Base-by-base conservation (phyloP, 2,113 vertebrate genomes). In the Hiodon tergisus region DNA sequence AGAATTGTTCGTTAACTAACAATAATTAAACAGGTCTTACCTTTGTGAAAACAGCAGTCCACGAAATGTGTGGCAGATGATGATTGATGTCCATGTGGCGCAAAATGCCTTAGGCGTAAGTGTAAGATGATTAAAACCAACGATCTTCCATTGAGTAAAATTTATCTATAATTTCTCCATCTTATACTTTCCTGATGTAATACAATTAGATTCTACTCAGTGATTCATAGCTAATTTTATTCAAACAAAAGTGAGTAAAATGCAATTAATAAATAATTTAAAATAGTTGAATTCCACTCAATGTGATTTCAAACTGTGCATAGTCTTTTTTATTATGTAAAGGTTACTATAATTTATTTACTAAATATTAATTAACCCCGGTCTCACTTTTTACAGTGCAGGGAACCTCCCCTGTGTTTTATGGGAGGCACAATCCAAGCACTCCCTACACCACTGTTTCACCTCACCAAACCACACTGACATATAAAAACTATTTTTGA, bases 291-390 rank as follows among this genome's bases (percentile, higher is more conserved):
- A 69, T 70, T 69, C 66, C 51, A n/a, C 74, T 76, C 48, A 76
- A 17, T 67, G 47, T 61, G 57, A 69, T 76, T 69, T 31, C 14
- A 69, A 76, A 76, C 74, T 76, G 67, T 47, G 57, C 53, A 53
- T 17, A 74, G 61, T 74, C 72, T 70, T 70, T 70, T 58, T 71
- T 53, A 57, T 74, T 72, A 72, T 61, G 57, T 72, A 72, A 47
- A 72, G 46, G 46, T 72, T 72, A 72, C 71, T 61, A 72, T 50
- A 13, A 68, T 9, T 68, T 51, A 68, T 68, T 68, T 68, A 68
- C 2, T 57, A 57, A 57, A 5, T 72, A 72, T 72, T 61, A 72
- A 72, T 72, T 72, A 72, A 72, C 71, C 71, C 71, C 71, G 61
- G 6, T 72, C 54, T 10, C 54, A 57, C 5, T 57, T 57, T 57